Base-by-base conservation (phyloP, 1,140 invertebrate species). In the Melanaphis sacchari region DNA sequence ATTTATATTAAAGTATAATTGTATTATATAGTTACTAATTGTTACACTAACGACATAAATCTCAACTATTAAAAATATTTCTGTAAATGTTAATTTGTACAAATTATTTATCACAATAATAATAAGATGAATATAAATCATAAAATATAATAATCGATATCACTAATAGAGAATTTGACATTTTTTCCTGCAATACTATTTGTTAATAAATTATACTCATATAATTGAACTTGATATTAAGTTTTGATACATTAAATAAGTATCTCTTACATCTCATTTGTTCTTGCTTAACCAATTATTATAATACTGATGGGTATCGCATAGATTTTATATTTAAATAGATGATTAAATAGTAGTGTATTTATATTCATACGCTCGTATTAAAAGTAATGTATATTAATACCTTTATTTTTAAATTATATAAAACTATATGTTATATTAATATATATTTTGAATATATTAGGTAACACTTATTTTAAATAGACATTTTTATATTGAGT, bases 11-110 rank as follows among this genome's bases (percentile, higher is more conserved):
- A 89, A 11, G 21, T 22, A 88, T 36, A 49, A 40, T n/a, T 88
- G 9, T 88, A 18, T 88, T 88, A 38, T 54, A 49, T 87, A 46
- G 36, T 9, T 6, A 89, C 40, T 54, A 1, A 89, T 52, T 49
- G 46, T 89, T 89, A 89, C 36, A 52, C n/a, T 85, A 43, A 85
- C 31, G 40, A 85, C 40, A 43, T n/a, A 54, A 26, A 66, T 66
- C 59, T n/a, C n/a, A 76, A 76, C n/a, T n/a, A n/a, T 76, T n/a
- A n/a, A 76, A 76, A 76, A n/a, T 76, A 76, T n/a, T n/a, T 66
- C 59, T 66, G 18, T 1, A 76, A 76, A 15, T n/a, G 21, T 7
- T 43, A 38, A 85, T 85, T n/a, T 11, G 0, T 85, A 85, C 15
- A 85, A 41, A 43, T 43, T 76, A n/a, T 76, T 76, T 36, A 76